These are phyloP conservation scores for Alentia gelatinosa DNA, from an alignment of 2,888 invertebrate species.

Conservation along the genomic window DNA sequence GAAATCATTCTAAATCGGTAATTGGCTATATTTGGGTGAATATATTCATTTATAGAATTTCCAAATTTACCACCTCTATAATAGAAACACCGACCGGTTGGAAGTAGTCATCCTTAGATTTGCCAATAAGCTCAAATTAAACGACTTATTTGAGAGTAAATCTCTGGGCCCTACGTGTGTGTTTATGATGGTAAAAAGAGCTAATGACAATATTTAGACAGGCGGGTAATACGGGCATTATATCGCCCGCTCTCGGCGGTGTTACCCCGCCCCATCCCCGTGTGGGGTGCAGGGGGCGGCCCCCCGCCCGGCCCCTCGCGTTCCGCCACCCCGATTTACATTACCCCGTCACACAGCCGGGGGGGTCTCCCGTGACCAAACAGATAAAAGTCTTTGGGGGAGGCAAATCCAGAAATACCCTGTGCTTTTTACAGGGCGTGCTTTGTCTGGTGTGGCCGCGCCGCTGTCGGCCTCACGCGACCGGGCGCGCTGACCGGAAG, in stretches of 20 bases:
- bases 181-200: background rate
- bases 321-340: background rate
- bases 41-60: no score
- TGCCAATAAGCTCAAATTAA: background rate
- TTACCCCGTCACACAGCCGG: background rate
- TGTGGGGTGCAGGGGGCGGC: background rate
- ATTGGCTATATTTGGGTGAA: no score
- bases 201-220: background rate
- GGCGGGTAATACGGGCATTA: background rate
- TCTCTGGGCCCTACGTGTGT: background rate
- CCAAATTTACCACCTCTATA: no score
- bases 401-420: slow-evolving; percentile 24
- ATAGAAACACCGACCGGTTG: no score
- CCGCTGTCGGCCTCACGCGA: background rate
- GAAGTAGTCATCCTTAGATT: no score
- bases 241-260: background rate
- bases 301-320: background rate
- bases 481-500: slow-evolving; percentile 29
- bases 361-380: background rate
- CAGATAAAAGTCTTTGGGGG: slow-evolving; percentile 8
- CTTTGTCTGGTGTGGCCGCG: background rate
- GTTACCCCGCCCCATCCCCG: background rate
- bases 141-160: background rate
- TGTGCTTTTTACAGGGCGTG: background rate
- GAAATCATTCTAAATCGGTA: no score